Base-by-base conservation (phyloP, 2,113 vertebrate species). In the Oreotrochilus melanogaster region DNA sequence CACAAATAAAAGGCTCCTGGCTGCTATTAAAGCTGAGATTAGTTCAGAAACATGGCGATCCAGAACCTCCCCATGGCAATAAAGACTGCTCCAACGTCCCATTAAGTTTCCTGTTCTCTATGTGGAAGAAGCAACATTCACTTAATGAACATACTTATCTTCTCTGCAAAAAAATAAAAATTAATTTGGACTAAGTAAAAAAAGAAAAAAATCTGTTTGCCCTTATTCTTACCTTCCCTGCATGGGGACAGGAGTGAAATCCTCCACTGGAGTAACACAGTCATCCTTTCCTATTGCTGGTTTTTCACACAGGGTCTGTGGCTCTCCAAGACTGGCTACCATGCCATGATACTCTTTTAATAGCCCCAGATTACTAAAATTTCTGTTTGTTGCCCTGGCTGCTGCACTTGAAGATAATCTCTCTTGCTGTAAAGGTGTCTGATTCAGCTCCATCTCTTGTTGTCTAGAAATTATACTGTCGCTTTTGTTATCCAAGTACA, bases 401-500 rank as follows among this genome's bases (percentile, higher is more conserved):
- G 96, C 89, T 71, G 97, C 91, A 54, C 96, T 95, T 47, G 95
- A 93, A 89, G 80, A 93, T 64, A 98, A 93, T 82, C 78, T 89
- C 78, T 88, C 93, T 57, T 97, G 97, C 60, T 96, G 97, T 53
- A 96, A 96, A 12, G 97, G 85, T 1, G 98, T 88, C 83, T 98
- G 98, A 30, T 98, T 97, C 97, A 98, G 94, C 91, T 99, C 99
- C 83, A 98, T 97, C 66, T 99, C 98, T 94, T 98, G 67, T 58
- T 97, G 98, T 97, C 84, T 91, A 70, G 95, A 91, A 92, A 95
- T 48, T 12, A 82, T 62, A 43, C 73, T 78, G 35, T 94, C 94
- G 88, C 90, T 97, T 94, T 98, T 98, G 96, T 98, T 99, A 92
- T 99, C 98, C 96, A 99, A 95, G 94, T 98, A 98, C 98, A 99